Percentiles rank a stretch among this genome's conserved stretches.
Conservation (phyloP, 2,888 invertebrate genomes). For the Actias luna region DNA sequence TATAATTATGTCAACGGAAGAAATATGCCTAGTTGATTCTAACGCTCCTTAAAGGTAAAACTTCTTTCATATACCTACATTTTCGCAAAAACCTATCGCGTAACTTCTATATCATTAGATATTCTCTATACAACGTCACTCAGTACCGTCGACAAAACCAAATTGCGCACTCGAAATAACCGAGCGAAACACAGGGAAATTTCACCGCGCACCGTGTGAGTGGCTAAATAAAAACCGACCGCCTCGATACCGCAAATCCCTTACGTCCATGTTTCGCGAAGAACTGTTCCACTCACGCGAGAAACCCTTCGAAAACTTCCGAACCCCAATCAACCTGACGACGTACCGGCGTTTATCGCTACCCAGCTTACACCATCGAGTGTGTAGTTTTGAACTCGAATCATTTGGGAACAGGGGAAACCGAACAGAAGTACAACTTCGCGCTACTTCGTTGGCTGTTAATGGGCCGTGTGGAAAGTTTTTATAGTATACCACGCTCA, state of each 20-base stretch:
- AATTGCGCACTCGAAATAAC: background rate
- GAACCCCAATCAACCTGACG: conserved; percentile 35
- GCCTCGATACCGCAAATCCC: conserved; percentile 16
- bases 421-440: conserved; percentile 15
- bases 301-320: conserved; percentile 30
- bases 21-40: background rate
- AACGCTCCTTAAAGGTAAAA: background rate
- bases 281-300: conserved; percentile 19
- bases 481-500: background rate
- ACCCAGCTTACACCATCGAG: conserved; percentile 24
- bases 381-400: conserved; percentile 7
- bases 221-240: conserved; percentile 1
- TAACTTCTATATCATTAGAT: background rate
- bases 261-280: conserved; percentile 19
- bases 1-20: too few relatives aligned
- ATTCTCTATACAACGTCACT: conserved; percentile 6
- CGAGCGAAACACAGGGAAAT: background rate
- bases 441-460: background rate
- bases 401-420: conserved; percentile 21
- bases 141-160: background rate
- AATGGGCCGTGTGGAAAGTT: background rate
- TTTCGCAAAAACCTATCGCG: background rate
- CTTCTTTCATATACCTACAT: background rate
- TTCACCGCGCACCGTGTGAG: too few relatives aligned
- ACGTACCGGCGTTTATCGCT: conserved; percentile 30